These are phyloP conservation scores for Neoniphon sammara DNA, from an alignment of 2,797 vertebrate genomes.

Conservation along the genomic window DNA sequence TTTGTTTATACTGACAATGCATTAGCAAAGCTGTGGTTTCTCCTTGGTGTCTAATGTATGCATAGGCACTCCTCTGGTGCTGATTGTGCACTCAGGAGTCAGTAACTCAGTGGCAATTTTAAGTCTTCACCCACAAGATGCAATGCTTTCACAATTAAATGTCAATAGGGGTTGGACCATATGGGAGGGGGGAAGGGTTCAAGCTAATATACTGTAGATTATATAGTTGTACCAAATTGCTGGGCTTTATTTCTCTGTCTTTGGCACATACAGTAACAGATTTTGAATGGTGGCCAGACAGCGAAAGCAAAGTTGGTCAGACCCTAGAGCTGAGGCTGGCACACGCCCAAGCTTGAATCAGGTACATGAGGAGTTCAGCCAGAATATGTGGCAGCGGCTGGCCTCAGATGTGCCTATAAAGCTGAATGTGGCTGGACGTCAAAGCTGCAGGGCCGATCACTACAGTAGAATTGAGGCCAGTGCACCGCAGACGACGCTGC, in stretches of 20 bases:
- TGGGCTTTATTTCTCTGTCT: slow-evolving; percentile 2
- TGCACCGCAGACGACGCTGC: slow-evolving; percentile 4
- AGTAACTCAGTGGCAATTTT: slow-evolving; percentile 7
- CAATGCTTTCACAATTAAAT: neutral
- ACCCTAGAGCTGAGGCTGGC: slow-evolving; percentile 41
- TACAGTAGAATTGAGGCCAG: slow-evolving; percentile 39
- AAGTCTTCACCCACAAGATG: slow-evolving; percentile 21
- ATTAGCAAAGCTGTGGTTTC: slow-evolving; percentile 20
- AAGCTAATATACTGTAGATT: slow-evolving; percentile 5
- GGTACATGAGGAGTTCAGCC: slow-evolving; percentile 47
- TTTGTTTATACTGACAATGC: slow-evolving; percentile 44
- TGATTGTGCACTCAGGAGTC: slow-evolving; percentile 27
- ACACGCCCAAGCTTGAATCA: slow-evolving; percentile 49
- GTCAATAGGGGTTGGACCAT: neutral
- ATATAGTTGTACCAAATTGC: slow-evolving; percentile 4
- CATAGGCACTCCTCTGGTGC: slow-evolving; percentile 12
- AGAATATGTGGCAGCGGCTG: slow-evolving; percentile 39
- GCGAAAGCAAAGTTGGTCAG: slow-evolving; percentile 18
- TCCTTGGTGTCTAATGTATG: slow-evolving; percentile 17
- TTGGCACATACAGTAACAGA: slow-evolving; percentile 1
- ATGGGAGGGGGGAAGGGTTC: slow-evolving; percentile 10
- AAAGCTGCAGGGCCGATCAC: slow-evolving; percentile 24
- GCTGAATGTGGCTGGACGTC: slow-evolving; percentile 32
- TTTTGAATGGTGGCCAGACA: slow-evolving; percentile 13
- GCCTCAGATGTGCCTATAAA: slow-evolving; percentile 35